Evolutionary conservation across 2,888 invertebrate genomes (phyloP).

Genomic region (Cistogaster globosa): DNA sequence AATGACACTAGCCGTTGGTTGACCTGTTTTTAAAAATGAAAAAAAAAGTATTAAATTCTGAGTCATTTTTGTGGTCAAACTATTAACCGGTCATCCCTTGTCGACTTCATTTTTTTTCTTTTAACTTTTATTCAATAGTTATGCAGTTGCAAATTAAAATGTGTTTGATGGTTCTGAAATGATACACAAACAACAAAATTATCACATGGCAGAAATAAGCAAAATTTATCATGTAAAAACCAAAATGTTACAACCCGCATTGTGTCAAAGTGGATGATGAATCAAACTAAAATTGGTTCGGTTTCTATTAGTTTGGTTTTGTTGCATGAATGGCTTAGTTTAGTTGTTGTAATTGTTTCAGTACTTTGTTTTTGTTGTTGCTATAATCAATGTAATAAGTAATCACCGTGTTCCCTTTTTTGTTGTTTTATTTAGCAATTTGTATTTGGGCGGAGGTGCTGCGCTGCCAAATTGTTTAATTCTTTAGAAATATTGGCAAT

Average conservation of each 20-base stretch:
- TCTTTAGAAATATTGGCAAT: slow-evolving; percentile 31
- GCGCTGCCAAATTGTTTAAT: slow-evolving; percentile 39
- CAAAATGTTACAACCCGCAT: slow-evolving; percentile 59
- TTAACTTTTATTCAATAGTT: neutral
- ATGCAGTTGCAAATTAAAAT: neutral
- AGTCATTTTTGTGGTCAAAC: slow-evolving; percentile 37
- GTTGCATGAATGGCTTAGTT: slow-evolving; percentile 60
- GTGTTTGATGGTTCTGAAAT: neutral
- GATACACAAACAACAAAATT: neutral
- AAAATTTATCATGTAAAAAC: slow-evolving; percentile 29
- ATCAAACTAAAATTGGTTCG: slow-evolving; percentile 39
- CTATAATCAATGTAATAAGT: slow-evolving; percentile 49
- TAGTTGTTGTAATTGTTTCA: slow-evolving; percentile 16
- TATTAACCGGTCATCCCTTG: neutral
- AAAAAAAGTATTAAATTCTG: slow-evolving; percentile 31
- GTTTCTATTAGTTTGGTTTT: slow-evolving; percentile 26
- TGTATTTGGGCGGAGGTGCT: slow-evolving; percentile 64
- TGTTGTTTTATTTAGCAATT: slow-evolving; percentile 37
- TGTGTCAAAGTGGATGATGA: slow-evolving; percentile 61
- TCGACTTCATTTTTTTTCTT: neutral
- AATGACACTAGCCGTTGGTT: neutral
- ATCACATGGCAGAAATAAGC: slow-evolving; percentile 26
- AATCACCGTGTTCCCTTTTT: slow-evolving; percentile 15
- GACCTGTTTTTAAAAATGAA: neutral
- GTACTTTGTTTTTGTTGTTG: slow-evolving; percentile 14